Evolutionary conservation across 2,113 vertebrate species (phyloP).

Genomic region (Lates calcarifer): DNA sequence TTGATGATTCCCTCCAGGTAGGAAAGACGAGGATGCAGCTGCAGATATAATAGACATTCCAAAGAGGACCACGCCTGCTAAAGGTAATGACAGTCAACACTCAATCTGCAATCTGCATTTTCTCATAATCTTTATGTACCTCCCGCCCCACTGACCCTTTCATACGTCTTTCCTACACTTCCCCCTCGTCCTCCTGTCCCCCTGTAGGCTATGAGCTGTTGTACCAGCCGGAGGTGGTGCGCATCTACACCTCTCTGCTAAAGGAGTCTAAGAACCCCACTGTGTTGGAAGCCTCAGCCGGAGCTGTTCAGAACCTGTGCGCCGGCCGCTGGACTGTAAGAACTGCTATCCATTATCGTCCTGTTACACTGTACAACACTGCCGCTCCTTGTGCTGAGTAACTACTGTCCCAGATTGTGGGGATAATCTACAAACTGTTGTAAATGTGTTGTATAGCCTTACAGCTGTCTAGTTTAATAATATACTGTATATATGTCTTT

Average conservation of each 20-base stretch:
- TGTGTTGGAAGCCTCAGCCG: slow-evolving; percentile 94
- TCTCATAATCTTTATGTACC: neutral
- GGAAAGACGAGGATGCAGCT: slow-evolving; percentile 88
- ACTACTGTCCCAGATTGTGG: neutral
- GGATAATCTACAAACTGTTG: neutral
- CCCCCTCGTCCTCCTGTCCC: neutral
- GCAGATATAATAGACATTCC: slow-evolving; percentile 92
- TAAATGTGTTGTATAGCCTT: neutral
- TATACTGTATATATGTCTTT: neutral
- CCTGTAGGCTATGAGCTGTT: slow-evolving; percentile 93
- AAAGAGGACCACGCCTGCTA: slow-evolving; percentile 92
- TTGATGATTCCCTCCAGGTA: slow-evolving; percentile 82
- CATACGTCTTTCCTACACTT: neutral
- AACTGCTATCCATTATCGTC: neutral
- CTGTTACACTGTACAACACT: neutral
- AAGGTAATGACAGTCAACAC: slow-evolving; percentile 82
- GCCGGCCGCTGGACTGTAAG: slow-evolving; percentile 93
- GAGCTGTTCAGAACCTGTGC: slow-evolving; percentile 96
- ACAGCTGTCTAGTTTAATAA: neutral
- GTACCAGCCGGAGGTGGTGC: slow-evolving; percentile 95
- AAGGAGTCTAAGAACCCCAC: slow-evolving; percentile 93
- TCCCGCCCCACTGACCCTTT: neutral
- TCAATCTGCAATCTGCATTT: neutral
- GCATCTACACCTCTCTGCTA: slow-evolving; percentile 93
- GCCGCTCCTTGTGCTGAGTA: neutral